A percentile compares a stretch with the other conserved stretches of the same genome.
phyloP scores from a whole-genome alignment of 2,797 vertebrate genomes.

The Amniataba percoides region DNA sequence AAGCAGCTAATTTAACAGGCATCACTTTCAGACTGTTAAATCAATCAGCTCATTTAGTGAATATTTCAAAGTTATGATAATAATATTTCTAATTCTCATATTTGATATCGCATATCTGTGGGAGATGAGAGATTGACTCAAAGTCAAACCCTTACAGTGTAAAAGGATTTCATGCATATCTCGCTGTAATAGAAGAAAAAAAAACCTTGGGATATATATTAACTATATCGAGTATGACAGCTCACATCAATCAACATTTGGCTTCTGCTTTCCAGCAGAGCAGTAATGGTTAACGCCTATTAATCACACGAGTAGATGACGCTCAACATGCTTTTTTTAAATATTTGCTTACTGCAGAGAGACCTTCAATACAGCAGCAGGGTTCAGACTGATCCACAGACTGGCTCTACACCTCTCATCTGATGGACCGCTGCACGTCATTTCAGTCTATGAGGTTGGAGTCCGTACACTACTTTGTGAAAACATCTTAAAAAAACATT shows the following conservation, averaged over 20 bases:
- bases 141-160: background rate
- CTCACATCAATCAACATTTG: slow-evolving; percentile 25
- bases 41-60: background rate
- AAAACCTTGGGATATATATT: background rate
- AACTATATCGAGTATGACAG: slow-evolving; percentile 10
- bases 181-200: background rate
- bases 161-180: background rate
- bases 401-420: slow-evolving; percentile 3
- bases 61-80: background rate
- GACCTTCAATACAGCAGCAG: slow-evolving; percentile 14
- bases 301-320: slow-evolving; percentile 26
- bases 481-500: too few species aligned
- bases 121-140: background rate
- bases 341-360: slow-evolving; percentile 19
- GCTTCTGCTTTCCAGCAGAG: slow-evolving; percentile 1
- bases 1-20: too few species aligned
- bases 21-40: too few species aligned
- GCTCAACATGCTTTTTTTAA: background rate
- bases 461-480: too few species aligned
- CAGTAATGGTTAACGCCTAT: slow-evolving; percentile 6
- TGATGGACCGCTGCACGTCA: background rate
- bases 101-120: background rate
- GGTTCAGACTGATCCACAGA: background rate
- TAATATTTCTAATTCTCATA: background rate
- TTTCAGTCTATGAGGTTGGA: background rate